phyloP scores from a whole-genome alignment of 2,888 invertebrate genomes.

The Xanthia togata region DNA sequence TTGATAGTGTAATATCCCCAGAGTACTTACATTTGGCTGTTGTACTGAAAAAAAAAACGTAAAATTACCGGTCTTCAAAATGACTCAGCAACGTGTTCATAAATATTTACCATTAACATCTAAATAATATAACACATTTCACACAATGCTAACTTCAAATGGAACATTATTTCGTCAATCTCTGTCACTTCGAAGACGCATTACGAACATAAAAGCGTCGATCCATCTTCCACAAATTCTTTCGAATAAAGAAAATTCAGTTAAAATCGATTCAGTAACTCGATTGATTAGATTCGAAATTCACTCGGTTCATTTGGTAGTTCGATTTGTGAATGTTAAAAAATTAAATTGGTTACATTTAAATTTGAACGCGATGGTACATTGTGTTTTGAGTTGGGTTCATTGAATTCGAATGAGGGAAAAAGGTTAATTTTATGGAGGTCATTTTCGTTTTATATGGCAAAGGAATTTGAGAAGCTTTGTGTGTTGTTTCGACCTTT shows the following conservation, averaged over 20 bases:
- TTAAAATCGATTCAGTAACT: conserved; percentile 55
- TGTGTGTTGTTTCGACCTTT: neutral
- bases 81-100: neutral
- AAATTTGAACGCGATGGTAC: conserved; percentile 25
- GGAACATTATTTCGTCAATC: conserved; percentile 43
- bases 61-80: neutral
- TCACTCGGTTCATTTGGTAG: conserved; percentile 45
- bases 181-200: conserved; percentile 37
- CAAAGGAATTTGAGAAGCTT: neutral
- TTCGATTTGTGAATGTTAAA: conserved; percentile 48
- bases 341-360: conserved; percentile 48
- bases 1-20: too few species aligned
- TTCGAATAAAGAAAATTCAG: conserved; percentile 48
- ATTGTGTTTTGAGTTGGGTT: conserved; percentile 31
- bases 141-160: conserved; percentile 25
- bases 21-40: neutral
- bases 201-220: conserved; percentile 46
- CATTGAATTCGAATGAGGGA: conserved; percentile 5
- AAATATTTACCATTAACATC: conserved; percentile 22
- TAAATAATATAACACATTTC: conserved; percentile 22
- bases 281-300: conserved; percentile 50
- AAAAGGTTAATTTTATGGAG: conserved; percentile 34
- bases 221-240: conserved; percentile 49
- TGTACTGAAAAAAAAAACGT: neutral
- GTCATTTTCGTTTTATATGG: conserved; percentile 10